Conservation (phyloP, 2,888 invertebrate genomes). For the Acanthacorydalis orientalis region DNA sequence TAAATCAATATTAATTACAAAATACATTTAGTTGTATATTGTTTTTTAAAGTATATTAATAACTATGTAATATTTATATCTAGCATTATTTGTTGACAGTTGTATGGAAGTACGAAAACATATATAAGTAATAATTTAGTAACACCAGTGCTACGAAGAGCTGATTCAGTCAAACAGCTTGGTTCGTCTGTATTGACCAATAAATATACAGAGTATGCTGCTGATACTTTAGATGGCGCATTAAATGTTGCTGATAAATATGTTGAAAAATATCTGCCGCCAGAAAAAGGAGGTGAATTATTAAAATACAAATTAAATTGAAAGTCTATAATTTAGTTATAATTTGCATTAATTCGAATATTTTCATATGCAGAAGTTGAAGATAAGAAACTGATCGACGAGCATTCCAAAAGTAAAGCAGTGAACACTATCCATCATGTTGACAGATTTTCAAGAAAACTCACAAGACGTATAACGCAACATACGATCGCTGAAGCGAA, state of each 20-base stretch:
- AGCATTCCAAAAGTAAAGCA: constrained; percentile 33
- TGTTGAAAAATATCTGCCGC: constrained; percentile 65
- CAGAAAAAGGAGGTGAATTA: constrained; percentile 43
- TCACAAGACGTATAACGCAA: constrained; percentile 57
- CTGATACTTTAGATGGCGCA: constrained; percentile 56
- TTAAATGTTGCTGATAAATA: constrained; percentile 64
- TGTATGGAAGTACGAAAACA: constrained; percentile 64
- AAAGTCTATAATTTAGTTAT: no score
- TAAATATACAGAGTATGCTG: constrained; percentile 55
- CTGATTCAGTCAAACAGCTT: constrained; percentile 68
- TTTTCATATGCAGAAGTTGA: not conserved
- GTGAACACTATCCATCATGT: constrained; percentile 65
- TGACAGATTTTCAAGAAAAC: constrained; percentile 56
- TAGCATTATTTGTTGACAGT: constrained; percentile 32
- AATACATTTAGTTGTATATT: no score
- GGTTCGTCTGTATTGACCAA: constrained; percentile 52
- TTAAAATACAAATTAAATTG: not conserved
- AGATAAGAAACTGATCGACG: constrained; percentile 3
- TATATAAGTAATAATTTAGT: constrained; percentile 49
- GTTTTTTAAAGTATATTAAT: no score
- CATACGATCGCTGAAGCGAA: constrained; percentile 65
- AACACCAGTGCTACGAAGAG: constrained; percentile 53
- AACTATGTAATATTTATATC: no score
- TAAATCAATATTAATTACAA: no score
- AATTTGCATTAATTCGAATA: no score